Evolutionary conservation across 2,113 vertebrate genomes (phyloP).

Genomic region (Rhinoderma darwinii): DNA sequence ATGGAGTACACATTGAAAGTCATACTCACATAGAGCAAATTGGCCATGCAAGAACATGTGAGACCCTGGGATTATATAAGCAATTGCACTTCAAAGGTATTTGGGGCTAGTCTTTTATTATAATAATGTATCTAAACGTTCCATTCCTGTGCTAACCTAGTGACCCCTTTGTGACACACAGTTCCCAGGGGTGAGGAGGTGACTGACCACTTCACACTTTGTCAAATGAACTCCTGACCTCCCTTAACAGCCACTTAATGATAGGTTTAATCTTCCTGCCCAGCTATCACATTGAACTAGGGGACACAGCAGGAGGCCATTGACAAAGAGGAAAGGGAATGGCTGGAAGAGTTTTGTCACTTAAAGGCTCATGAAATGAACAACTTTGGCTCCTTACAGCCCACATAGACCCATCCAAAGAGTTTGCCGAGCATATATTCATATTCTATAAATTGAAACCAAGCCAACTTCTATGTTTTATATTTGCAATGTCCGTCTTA

Average conservation of each 20-base stretch:
- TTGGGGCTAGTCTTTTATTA: slow-evolving; percentile 2
- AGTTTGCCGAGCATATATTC: background rate
- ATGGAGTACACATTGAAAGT: background rate
- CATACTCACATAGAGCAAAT: background rate
- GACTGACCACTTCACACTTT: slow-evolving; percentile 70
- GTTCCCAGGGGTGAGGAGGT: slow-evolving; percentile 68
- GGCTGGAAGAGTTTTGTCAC: background rate
- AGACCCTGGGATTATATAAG: background rate
- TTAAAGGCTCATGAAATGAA: background rate
- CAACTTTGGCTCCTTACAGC: background rate
- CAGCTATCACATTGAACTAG: slow-evolving; percentile 62
- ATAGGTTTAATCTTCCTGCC: slow-evolving; percentile 48
- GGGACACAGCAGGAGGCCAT: background rate
- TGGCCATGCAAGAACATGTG: background rate
- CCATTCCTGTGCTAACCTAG: slow-evolving; percentile 73
- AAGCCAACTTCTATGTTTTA: background rate
- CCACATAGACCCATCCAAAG: background rate
- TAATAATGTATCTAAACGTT: slow-evolving; percentile 62
- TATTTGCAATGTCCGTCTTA: background rate
- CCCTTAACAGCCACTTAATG: slow-evolving; percentile 58
- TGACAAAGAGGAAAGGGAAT: slow-evolving; percentile 15
- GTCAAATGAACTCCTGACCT: slow-evolving; percentile 68
- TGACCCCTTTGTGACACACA: slow-evolving; percentile 69
- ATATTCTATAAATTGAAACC: background rate
- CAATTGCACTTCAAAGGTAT: slow-evolving; percentile 39